Base-by-base conservation (phyloP, 2,797 vertebrate genomes). In the Pagetopsis macropterus region DNA sequence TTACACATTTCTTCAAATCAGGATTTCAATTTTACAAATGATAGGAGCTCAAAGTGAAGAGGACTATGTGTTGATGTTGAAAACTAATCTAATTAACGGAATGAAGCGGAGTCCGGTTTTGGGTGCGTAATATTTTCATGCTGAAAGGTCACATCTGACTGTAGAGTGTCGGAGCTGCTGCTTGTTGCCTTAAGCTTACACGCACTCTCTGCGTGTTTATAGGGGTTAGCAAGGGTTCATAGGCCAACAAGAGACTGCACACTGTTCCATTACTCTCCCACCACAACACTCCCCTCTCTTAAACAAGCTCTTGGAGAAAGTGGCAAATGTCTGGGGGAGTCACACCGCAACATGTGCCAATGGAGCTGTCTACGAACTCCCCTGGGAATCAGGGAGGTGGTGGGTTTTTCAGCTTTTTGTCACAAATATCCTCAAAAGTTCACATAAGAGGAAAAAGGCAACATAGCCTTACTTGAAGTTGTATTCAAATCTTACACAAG, bases 191-290 rank as follows among this genome's bases (percentile, higher is more conserved):
- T 13, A n/a, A 72, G 78, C 79, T 75, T 56, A 62, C 75, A 70
- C 54, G 45, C 55, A 23, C 70, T 60, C 63, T 58, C 49, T 63
- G 57, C 70, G 85, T 84, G 79, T 90, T 90, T 82, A 83, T 58
- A 55, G 84, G 83, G 87, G 88, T 93, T 69, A 91, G 52, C 14
- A 2, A 74, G 83, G 88, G 89, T 88, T 92, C 89, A 92, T 61
- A 88, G 90, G 86, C 76, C 87, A 83, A 78, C 62, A 57, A 63
- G 64, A 76, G 79, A 88, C 91, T 74, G 70, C 76, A 69, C 76
- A 74, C 75, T 64, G 82, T 65, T 83, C 84, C 83, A 72, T 87
- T 75, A 78, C 68, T 76, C 66, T 74, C 75, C 61, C 81, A 74
- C 76, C 59, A 72, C 76, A 70, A 85, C 78, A 79, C 70, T 45